Evolutionary conservation across 2,113 vertebrate genomes (phyloP), one percentile per base, ranked within the genome.

Genomic region (Etheostoma cragini): DNA sequence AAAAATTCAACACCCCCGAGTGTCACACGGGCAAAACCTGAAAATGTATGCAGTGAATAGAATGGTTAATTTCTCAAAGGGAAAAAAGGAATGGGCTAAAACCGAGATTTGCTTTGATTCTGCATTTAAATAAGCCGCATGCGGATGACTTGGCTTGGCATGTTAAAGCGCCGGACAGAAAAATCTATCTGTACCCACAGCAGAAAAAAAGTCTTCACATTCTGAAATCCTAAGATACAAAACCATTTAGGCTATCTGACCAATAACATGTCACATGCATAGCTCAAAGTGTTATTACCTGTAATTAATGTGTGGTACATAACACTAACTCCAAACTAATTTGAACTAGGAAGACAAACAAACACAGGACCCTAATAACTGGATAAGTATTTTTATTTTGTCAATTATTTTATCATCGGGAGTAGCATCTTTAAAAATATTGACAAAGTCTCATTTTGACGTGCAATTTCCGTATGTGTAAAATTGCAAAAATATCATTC

Each of bases 41-140:
- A 96, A 97, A 98, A 98, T 98, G 94, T 98, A 98, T 98, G 96
- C 97, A 96, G 97, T 94, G 96, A 97, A 97, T 95, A 95, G 97
- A 98, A 97, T 96, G 96, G 94, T 96, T 97, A 96, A 99, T 98
- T 97, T 98, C 97, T 98, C 97, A 95, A 93, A 97, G 97, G 97
- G 69, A 64, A 87, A 97, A 38, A 96, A 94, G 91, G 91, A 86
- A 91, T 83, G 88, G 94, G 94, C 92, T 85, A 71, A 96, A 96
- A 97, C 96, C 94, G 95, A 96, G 95, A 96, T 97, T 96, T 96
- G 95, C 95, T 95, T 96, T 96, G 95, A 96, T 95, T 96, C 94
- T 95, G 92, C 92, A 95, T 81, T 79, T 86, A 85, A 91, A 91
- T 83, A 78, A 86, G 67, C 24, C 49, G 2, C 53, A 78, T 64